Percentiles rank a stretch among this genome's conserved stretches.
phyloP scores from a whole-genome alignment of 2,113 vertebrate genomes.

The Elephas maximus region DNA sequence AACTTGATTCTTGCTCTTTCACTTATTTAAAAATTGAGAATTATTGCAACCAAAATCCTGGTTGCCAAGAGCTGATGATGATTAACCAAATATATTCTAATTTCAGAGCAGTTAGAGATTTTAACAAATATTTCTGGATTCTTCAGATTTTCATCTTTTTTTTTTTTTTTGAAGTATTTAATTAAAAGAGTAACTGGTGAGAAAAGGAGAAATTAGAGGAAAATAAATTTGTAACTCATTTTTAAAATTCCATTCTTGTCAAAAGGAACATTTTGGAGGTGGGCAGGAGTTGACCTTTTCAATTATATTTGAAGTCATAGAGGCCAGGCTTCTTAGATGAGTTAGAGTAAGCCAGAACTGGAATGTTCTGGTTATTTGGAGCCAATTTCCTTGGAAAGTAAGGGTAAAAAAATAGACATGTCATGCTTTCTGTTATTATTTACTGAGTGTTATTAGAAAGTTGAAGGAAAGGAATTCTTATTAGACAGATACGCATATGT shows the following conservation, averaged over 20 bases:
- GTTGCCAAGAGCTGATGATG: neutral
- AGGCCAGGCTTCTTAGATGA: neutral
- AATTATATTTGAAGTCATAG: constrained; percentile 8
- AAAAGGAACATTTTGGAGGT: neutral
- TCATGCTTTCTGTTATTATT: neutral
- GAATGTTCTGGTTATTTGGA: constrained; percentile 7
- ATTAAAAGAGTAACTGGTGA: constrained; percentile 3
- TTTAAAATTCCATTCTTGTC: constrained; percentile 16
- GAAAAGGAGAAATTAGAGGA: neutral
- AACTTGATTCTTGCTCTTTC: neutral
- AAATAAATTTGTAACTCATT: constrained; percentile 40
- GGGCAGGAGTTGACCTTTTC: constrained; percentile 31
- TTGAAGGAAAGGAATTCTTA: neutral
- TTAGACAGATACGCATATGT: neutral
- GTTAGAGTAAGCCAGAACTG: neutral
- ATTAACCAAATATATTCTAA: constrained; percentile 33
- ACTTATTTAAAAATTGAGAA: constrained; percentile 48
- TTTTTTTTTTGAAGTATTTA: neutral
- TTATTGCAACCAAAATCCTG: constrained; percentile 2
- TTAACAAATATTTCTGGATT: neutral
- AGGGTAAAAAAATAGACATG: neutral
- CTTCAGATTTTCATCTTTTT: neutral
- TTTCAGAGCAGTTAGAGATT: constrained; percentile 49
- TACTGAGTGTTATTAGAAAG: constrained; percentile 33
- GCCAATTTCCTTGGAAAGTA: neutral